Conservation (phyloP, 1,140 invertebrate genomes). For the Bombus confusus region DNA sequence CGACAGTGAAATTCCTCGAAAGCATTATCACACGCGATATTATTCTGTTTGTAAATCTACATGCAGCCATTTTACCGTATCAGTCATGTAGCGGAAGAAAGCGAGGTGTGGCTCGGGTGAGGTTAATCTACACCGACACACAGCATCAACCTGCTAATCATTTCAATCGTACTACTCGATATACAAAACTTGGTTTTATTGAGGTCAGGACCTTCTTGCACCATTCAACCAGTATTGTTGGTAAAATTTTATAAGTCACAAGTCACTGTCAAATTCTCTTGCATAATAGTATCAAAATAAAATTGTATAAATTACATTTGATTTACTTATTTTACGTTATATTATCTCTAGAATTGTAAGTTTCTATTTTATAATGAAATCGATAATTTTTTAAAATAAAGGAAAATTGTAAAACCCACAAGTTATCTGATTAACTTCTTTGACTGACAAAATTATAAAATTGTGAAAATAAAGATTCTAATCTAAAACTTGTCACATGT, state of each 20-base stretch:
- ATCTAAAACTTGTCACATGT: too few species aligned
- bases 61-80: slow-evolving; percentile 45
- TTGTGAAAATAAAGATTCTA: background rate
- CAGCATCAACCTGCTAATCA: slow-evolving; percentile 38
- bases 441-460: background rate
- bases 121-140: slow-evolving; percentile 22
- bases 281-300: background rate
- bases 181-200: background rate
- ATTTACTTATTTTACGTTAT: too few species aligned
- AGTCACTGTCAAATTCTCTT: background rate
- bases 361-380: too few species aligned
- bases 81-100: slow-evolving; percentile 18
- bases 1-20: slow-evolving; percentile 6
- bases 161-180: background rate
- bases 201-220: background rate
- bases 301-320: too few species aligned
- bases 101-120: slow-evolving; percentile 30
- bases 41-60: slow-evolving; percentile 18
- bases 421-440: background rate
- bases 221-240: background rate
- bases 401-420: background rate
- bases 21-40: slow-evolving; percentile 2
- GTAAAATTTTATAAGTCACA: background rate
- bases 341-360: too few species aligned
- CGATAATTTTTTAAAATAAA: too few species aligned